Evolutionary conservation across 2,888 invertebrate genomes (phyloP).

Genomic region (Perithous albicinctus): DNA sequence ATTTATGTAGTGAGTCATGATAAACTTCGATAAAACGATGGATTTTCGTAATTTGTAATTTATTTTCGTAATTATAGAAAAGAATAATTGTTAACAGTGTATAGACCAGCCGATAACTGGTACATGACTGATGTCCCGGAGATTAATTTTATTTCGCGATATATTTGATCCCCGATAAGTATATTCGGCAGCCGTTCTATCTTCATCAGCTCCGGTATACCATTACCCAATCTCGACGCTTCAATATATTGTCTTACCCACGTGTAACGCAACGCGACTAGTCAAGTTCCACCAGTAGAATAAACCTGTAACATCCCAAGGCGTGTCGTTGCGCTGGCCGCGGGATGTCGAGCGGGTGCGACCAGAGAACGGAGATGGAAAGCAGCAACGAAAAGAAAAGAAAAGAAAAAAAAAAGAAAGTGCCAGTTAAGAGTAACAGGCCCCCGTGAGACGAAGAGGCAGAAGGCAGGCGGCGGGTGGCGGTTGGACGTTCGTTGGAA

Average conservation of each 20-base stretch:
- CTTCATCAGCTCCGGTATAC: neutral
- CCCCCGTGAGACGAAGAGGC: slow-evolving; percentile 78
- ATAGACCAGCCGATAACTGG: too few relatives aligned
- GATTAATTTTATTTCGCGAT: too few relatives aligned
- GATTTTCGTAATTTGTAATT: too few relatives aligned
- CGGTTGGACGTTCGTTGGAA: slow-evolving; percentile 38
- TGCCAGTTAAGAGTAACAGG: slow-evolving; percentile 78
- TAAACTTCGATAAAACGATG: too few relatives aligned
- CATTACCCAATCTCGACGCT: neutral
- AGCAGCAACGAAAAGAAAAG: slow-evolving; percentile 19
- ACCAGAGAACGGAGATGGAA: slow-evolving; percentile 37
- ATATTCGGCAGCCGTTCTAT: neutral
- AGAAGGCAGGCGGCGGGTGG: slow-evolving; percentile 60
- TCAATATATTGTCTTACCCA: slow-evolving; percentile 19
- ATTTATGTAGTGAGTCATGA: too few relatives aligned
- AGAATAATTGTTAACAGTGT: too few relatives aligned
- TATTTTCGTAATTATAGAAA: too few relatives aligned
- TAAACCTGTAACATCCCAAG: slow-evolving; percentile 35
- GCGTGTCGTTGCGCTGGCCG: slow-evolving; percentile 51
- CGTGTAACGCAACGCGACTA: slow-evolving; percentile 22
- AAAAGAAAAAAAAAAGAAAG: slow-evolving; percentile 71
- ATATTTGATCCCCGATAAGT: neutral
- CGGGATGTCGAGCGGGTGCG: slow-evolving; percentile 67
- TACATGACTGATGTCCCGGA: too few relatives aligned
- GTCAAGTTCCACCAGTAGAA: slow-evolving; percentile 29